Conservation (phyloP, 2,113 vertebrate species). For the Sclerurus mexicanus region DNA sequence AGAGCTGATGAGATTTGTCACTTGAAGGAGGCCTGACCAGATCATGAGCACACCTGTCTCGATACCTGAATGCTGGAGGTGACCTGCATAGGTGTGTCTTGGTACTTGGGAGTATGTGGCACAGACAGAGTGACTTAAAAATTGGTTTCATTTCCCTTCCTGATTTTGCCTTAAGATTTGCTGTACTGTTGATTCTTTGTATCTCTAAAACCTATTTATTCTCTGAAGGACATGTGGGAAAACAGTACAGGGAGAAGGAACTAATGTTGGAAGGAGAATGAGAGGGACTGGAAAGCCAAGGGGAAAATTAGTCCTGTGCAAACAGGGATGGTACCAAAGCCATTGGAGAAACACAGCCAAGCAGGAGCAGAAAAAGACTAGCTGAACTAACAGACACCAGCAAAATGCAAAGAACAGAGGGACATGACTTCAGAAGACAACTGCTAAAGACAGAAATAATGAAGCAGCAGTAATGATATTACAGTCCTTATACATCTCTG, state of each 20-base stretch:
- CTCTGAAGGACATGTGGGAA: not conserved
- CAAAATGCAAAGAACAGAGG: not conserved
- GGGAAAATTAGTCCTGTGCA: not conserved
- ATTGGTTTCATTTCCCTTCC: not conserved
- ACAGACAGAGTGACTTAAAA: not conserved
- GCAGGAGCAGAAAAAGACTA: not conserved
- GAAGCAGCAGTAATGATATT: not conserved
- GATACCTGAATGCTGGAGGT: not conserved
- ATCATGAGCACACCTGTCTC: not conserved
- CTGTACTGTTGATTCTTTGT: not conserved
- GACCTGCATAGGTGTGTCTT: not conserved
- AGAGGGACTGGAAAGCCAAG: not conserved
- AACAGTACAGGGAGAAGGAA: not conserved
- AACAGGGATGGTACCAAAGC: not conserved
- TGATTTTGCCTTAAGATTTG: not conserved
- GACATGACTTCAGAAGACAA: not conserved
- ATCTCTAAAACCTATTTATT: not conserved
- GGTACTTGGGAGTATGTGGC: fast-evolving
- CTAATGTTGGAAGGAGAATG: not conserved
- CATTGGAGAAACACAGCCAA: not conserved
- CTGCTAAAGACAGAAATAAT: not conserved
- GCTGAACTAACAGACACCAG: not conserved
- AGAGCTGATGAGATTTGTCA: not conserved
- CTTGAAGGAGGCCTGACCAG: not conserved
- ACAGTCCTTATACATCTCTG: not conserved